Evolutionary conservation across 2,797 vertebrate genomes (phyloP), one percentile per base, ranked within the genome.

Genomic region (Falco columbarius): DNA sequence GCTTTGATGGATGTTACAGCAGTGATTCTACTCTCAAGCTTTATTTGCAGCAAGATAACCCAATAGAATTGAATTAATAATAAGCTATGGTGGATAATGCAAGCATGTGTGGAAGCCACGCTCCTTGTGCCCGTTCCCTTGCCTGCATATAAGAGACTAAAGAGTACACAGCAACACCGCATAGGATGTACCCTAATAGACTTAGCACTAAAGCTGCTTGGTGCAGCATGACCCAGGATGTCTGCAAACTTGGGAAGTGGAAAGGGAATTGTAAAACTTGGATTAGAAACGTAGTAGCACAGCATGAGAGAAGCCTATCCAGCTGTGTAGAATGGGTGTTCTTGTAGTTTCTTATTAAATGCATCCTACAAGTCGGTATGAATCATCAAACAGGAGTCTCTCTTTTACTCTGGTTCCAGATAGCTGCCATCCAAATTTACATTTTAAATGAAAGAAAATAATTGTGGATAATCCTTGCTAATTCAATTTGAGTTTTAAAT

Each of bases 401-500:
- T 86, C 86, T 86, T 91, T 91, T 62, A 56, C 83, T 89, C 77
- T 94, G 36, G 24, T 71, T 91, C 46, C 49, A 65, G 55, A 86
- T 79, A 95, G 63, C 90, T 95, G 95, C 92, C 93, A 95, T 91
- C 42, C 95, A 91, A 62, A 95, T 93, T 86, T 95, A 87, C 58
- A 79, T 88, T 94, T 89, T 95, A 95, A 96, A 92, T 95, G 8
- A 34, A n/a, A 79, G 61, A 81, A 86, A 91, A 58, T 62, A 51
- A 65, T 58, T 68, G 86, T 72, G 55, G 47, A 81, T 96, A 92
- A 90, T 71, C 30, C 10, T 65, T 93, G 86, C 65, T 76, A 89
- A 96, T 92, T 85, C 54, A 94, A 29, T 84, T 59, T 68, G 62
- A 67, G 29, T 24, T 97, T 95, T 17, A 86, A 55, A 32, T 26